Conservation (phyloP, 2,888 invertebrate genomes). For the Aromia moschata region DNA sequence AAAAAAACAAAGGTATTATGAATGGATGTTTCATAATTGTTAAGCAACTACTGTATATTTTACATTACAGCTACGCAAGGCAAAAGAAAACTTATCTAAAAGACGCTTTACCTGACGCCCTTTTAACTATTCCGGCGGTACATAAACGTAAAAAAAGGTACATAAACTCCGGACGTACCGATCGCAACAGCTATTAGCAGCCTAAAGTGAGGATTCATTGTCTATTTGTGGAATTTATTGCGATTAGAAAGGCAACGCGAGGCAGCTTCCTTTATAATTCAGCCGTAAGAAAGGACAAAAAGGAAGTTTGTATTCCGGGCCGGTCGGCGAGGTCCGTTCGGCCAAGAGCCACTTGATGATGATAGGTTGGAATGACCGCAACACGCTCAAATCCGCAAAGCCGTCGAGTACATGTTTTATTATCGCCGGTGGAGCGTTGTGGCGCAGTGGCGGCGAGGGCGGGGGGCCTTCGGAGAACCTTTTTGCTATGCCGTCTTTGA, state of each 20-base stretch:
- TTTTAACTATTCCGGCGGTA: not conserved
- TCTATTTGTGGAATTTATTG: slow-evolving; percentile 32
- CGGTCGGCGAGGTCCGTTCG: slow-evolving; percentile 37
- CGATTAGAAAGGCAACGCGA: slow-evolving; percentile 27
- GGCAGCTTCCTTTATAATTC: slow-evolving; percentile 34
- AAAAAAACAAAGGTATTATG: too few relatives aligned
- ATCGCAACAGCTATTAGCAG: slow-evolving; percentile 23
- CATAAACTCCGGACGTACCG: slow-evolving; percentile 17
- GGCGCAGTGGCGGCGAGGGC: slow-evolving; percentile 4
- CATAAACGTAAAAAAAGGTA: slow-evolving; percentile 6
- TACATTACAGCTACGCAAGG: too few relatives aligned
- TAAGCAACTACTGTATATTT: too few relatives aligned
- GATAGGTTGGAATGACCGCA: slow-evolving; percentile 50
- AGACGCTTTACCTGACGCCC: not conserved
- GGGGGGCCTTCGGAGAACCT: too few relatives aligned
- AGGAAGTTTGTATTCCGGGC: slow-evolving; percentile 45
- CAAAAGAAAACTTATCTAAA: too few relatives aligned
- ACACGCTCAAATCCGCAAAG: slow-evolving; percentile 43
- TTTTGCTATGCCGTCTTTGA: too few relatives aligned
- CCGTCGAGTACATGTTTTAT: slow-evolving; percentile 48
- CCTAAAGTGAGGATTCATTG: slow-evolving; percentile 24
- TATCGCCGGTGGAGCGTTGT: slow-evolving; percentile 25
- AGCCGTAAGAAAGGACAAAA: slow-evolving; percentile 39
- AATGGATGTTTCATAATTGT: too few relatives aligned
- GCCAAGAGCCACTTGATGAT: slow-evolving; percentile 50